phyloP scores from a whole-genome alignment of 2,797 vertebrate genomes.

The Prunella strophiata region DNA sequence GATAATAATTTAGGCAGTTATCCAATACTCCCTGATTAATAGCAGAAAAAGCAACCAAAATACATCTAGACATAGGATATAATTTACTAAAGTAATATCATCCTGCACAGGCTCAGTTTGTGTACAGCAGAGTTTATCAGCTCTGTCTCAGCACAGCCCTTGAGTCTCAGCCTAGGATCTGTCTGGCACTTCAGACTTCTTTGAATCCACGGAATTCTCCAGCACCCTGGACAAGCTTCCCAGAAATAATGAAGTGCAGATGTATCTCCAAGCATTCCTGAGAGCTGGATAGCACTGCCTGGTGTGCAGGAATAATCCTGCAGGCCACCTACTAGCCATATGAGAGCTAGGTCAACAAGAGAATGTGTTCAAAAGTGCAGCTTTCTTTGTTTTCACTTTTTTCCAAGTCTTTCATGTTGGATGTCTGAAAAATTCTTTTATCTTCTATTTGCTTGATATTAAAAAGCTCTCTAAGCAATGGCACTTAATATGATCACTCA shows the following conservation, averaged over 20 bases:
- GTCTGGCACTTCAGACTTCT: neutral
- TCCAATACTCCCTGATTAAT: neutral
- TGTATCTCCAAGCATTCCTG: neutral
- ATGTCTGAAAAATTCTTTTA: constrained; percentile 32
- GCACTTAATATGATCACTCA: constrained; percentile 13
- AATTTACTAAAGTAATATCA: neutral
- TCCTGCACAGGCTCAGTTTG: neutral
- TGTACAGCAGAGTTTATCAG: neutral
- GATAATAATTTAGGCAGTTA: neutral
- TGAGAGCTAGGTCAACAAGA: neutral
- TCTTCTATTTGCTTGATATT: constrained; percentile 28
- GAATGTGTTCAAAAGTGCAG: neutral
- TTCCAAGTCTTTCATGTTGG: constrained; percentile 6
- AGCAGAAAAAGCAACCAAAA: neutral
- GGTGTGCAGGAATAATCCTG: neutral
- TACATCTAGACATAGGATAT: neutral
- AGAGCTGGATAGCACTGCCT: neutral
- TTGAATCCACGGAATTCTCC: neutral
- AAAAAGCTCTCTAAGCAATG: constrained; percentile 23
- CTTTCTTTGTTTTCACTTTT: neutral
- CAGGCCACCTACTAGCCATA: neutral
- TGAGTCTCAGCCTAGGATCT: neutral
- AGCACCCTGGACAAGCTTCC: neutral
- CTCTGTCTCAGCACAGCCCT: neutral
- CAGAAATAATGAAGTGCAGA: neutral